phyloP scores from a whole-genome alignment of 2,888 invertebrate genomes.

The Tolmerus cingulatus region DNA sequence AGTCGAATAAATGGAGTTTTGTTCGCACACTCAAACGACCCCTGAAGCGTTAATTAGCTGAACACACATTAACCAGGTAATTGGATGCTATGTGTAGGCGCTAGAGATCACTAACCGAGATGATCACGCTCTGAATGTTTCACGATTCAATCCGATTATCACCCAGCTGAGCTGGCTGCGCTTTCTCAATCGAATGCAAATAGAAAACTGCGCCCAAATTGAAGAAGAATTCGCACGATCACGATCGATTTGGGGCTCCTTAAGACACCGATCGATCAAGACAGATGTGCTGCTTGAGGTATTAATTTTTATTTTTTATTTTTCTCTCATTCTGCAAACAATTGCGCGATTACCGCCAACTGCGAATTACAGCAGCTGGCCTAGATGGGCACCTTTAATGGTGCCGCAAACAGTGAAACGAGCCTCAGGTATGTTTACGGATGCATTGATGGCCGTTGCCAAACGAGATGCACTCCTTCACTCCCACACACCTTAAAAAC shows the following conservation, averaged over 20 bases:
- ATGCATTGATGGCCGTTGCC: background rate
- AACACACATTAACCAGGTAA: background rate
- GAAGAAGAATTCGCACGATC: background rate
- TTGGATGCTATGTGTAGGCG: background rate
- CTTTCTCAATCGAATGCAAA: background rate
- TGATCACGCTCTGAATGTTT: background rate
- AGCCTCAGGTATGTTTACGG: background rate
- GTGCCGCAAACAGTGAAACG: background rate
- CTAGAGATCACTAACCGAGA: background rate
- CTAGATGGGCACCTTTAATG: background rate
- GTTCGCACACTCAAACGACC: background rate
- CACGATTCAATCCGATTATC: background rate
- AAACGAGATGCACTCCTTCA: background rate
- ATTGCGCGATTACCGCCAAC: background rate
- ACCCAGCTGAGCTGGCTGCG: background rate
- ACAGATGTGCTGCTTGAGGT: background rate
- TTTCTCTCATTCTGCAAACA: background rate
- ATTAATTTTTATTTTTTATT: background rate
- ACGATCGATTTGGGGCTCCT: background rate
- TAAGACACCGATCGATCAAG: background rate
- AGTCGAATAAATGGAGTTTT: background rate
- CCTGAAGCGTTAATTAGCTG: background rate
- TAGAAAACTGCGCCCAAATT: background rate
- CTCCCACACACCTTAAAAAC: background rate
- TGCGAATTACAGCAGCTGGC: background rate